phyloP scores from a whole-genome alignment of 2,888 invertebrate genomes.

The Tenthredo amoena region DNA sequence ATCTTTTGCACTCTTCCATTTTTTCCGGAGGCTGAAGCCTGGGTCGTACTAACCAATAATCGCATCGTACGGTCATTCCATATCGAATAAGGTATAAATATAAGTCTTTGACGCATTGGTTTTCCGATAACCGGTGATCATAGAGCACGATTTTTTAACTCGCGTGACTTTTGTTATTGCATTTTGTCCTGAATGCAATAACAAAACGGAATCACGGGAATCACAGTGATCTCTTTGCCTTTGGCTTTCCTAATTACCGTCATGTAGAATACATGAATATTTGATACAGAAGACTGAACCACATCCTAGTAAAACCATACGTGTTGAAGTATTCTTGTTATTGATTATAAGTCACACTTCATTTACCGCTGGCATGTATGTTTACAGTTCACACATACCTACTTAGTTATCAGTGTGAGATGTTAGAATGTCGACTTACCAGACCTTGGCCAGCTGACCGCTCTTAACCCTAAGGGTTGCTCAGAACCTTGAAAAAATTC shows the following conservation, averaged over 20 bases:
- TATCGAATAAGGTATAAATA: background rate
- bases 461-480: constrained; percentile 24
- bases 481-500: background rate
- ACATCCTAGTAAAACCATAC: constrained; percentile 4
- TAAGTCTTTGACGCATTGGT: background rate
- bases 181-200: constrained; percentile 1
- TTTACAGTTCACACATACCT: background rate
- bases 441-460: constrained; percentile 8
- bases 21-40: background rate
- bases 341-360: background rate
- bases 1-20: constrained; percentile 1
- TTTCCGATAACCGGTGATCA: constrained; percentile 1
- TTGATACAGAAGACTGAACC: background rate
- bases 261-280: background rate
- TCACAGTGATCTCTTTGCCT: constrained; percentile 21
- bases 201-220: constrained; percentile 8
- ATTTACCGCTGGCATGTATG: background rate
- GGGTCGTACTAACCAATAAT: background rate
- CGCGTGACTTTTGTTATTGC: constrained; percentile 23
- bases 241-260: constrained; percentile 14
- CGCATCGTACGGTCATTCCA: background rate
- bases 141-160: background rate
- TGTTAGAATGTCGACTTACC: background rate
- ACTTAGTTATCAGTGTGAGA: background rate
- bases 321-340: background rate